phyloP scores from a whole-genome alignment of 2,888 invertebrate genomes.

The Lochmaea crataegi region DNA sequence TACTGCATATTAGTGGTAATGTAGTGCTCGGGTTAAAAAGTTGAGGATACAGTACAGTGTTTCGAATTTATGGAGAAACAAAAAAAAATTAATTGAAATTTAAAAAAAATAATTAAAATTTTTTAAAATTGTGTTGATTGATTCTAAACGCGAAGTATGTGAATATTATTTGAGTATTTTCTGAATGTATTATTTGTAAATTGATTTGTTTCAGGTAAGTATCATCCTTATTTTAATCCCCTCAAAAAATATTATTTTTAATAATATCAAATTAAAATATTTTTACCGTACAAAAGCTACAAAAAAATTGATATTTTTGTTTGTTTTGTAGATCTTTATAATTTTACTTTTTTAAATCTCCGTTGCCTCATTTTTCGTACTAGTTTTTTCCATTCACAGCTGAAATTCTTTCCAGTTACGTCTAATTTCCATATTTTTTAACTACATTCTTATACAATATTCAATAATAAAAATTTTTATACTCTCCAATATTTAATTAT shows the following conservation, averaged over 20 bases:
- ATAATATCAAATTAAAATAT: neutral
- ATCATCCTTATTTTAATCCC: neutral
- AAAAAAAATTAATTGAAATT: neutral
- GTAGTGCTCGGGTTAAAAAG: constrained; percentile 31
- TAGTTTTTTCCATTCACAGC: too few relatives aligned
- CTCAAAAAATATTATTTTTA: neutral
- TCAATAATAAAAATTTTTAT: too few relatives aligned
- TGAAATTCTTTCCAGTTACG: too few relatives aligned
- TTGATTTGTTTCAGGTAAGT: neutral
- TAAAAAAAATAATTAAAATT: neutral
- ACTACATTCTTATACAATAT: too few relatives aligned
- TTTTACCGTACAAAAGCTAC: too few relatives aligned
- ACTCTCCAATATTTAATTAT: too few relatives aligned
- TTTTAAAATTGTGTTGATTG: neutral
- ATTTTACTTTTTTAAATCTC: too few relatives aligned
- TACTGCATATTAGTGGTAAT: constrained; percentile 48
- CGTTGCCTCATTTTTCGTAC: too few relatives aligned
- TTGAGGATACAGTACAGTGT: constrained; percentile 7
- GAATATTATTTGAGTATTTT: neutral
- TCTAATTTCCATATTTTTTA: too few relatives aligned
- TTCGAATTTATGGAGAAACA: neutral
- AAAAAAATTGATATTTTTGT: too few relatives aligned
- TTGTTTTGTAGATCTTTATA: too few relatives aligned
- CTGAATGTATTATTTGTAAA: neutral
- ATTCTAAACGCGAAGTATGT: neutral